Base-by-base conservation (phyloP, 2,797 vertebrate genomes). In the Triplophysa yarkandensis region DNA sequence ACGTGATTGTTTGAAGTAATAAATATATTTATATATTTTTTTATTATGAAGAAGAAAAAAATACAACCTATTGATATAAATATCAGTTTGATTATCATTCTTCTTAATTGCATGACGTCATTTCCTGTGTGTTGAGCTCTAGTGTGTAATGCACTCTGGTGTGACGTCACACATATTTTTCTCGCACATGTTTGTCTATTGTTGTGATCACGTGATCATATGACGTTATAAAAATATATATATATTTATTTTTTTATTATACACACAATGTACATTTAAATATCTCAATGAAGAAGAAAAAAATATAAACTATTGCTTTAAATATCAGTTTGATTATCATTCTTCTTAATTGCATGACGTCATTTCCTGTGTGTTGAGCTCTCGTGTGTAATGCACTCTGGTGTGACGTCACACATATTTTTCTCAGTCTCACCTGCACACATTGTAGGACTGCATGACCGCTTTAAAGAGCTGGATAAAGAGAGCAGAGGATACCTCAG, bases 391-490 rank as follows among this genome's bases (percentile, higher is more conserved):
- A 3, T 63, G 44, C 16, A 19, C 9, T 3, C 11, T 61, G 6
- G 27, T 17, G 34, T 17, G 46, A 60, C 60, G 27, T n/a, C n/a
- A 8, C 36, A 27, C 4, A 9, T 44, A 2, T 70, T 9, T 74
- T 8, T 77, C 77, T 0, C 77, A 95, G 93, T 94, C 83, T 92
- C 91, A 0, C 81, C 87, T 11, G 87, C 92, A 10, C 89, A 88
- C 10, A 77, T 94, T 21, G 32, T 82, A 2, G 90, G 91, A 17
- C 90, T 95, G 16, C 62, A 91, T 28, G 88, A 90, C 46, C 89
- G 94, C 23, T 94, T 92, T 50, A 71, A 85, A 34, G 79, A 83
- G 2, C 83, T 95, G 86, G 93, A 95, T 84, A 86, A 66, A 74
- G 86, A 87, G 4, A 63, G 82, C 13, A 88, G 82, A 23, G 93